Conservation (phyloP, 2,888 invertebrate genomes). For the Amiota mariae region DNA sequence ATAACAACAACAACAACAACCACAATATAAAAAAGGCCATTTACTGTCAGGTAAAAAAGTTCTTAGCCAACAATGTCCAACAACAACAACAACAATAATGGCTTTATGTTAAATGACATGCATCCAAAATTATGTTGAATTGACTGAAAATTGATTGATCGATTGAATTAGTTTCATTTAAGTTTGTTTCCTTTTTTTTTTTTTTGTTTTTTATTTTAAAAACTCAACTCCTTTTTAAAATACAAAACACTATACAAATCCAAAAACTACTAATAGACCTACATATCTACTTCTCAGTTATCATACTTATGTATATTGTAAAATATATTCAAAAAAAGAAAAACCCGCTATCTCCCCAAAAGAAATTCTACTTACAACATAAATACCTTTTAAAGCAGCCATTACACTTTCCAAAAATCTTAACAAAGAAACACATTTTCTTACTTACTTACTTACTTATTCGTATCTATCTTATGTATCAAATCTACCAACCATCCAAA, state of each 20-base stretch:
- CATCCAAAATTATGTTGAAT: constrained; percentile 24
- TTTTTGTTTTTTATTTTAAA: background rate
- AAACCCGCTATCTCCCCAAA: too few relatives aligned
- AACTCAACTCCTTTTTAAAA: background rate
- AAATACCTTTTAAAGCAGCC: too few relatives aligned
- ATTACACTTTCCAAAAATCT: too few relatives aligned
- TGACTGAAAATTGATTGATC: constrained; percentile 45
- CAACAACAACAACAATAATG: constrained; percentile 19
- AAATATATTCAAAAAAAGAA: background rate
- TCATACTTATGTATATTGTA: constrained; percentile 7
- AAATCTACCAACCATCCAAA: too few relatives aligned
- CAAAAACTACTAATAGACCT: constrained; percentile 1
- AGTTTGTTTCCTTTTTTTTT: background rate
- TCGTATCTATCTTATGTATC: too few relatives aligned
- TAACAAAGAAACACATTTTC: too few relatives aligned
- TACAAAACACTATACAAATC: constrained; percentile 13
- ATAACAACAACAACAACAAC: constrained; percentile 31
- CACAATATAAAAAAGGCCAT: constrained; percentile 68
- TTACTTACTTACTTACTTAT: too few relatives aligned
- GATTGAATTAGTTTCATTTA: constrained; percentile 45
- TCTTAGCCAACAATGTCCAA: constrained; percentile 34
- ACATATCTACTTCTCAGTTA: background rate
- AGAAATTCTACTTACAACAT: too few relatives aligned
- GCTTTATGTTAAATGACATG: constrained; percentile 19
- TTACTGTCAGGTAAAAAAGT: constrained; percentile 74